Conservation (phyloP, 2,113 vertebrate species). For the Phodopus roborovskii region DNA sequence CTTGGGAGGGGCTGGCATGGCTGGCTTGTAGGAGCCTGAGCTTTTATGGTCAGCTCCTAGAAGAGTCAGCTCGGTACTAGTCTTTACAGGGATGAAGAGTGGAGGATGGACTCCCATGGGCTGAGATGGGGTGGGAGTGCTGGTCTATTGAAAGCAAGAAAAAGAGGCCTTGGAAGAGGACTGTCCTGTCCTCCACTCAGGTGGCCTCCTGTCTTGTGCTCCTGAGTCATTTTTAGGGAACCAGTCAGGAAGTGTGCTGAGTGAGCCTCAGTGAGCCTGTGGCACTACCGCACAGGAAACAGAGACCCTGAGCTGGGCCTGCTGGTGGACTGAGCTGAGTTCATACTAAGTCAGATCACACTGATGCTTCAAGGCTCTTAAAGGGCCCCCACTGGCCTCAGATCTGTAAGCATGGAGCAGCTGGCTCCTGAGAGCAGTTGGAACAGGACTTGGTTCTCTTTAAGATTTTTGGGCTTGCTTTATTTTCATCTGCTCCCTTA, state of each 20-base stretch:
- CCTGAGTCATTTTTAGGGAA: constrained; percentile 22
- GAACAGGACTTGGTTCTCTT: neutral
- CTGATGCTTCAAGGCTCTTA: neutral
- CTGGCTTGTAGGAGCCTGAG: neutral
- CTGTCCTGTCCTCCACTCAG: neutral
- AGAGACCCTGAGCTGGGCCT: too few relatives aligned
- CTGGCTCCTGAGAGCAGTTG: neutral
- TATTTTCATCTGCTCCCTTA: neutral
- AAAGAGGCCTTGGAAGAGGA: neutral
- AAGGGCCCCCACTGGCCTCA: too few relatives aligned
- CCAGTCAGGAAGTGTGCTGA: constrained; percentile 61
- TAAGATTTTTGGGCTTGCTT: neutral
- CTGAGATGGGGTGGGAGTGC: neutral
- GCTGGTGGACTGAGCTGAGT: neutral
- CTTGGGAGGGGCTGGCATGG: neutral
- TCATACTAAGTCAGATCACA: neutral
- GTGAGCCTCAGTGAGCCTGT: constrained; percentile 30
- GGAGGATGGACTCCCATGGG: too few relatives aligned
- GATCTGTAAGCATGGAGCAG: accelerated
- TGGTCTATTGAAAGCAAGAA: neutral
- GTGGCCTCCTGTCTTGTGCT: neutral
- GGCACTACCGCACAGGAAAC: neutral
- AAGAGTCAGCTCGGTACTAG: neutral
- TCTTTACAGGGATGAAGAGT: neutral
- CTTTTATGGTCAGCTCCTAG: neutral